A percentile compares a stretch with the other conserved stretches of the same genome.
Evolutionary conservation across 1,140 invertebrate genomes (phyloP).

Genomic region (Spodoptera frugiperda): DNA sequence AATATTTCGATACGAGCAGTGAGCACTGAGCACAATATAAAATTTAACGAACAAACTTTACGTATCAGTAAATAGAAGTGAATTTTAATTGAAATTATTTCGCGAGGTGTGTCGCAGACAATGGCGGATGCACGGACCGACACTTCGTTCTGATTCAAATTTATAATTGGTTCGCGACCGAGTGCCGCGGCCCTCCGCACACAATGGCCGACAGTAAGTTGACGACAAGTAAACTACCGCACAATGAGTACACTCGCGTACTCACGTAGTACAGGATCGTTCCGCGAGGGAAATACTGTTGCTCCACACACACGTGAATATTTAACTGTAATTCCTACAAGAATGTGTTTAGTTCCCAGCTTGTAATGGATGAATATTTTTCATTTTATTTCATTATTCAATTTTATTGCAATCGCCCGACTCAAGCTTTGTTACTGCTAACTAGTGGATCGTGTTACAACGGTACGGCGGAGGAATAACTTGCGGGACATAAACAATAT

Average conservation of each 20-base stretch:
- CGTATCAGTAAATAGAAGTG: slow-evolving; percentile 37
- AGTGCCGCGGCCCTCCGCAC: neutral
- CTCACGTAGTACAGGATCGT: neutral
- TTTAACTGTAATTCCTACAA: slow-evolving; percentile 8
- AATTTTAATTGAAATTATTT: slow-evolving; percentile 50
- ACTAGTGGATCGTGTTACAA: no score
- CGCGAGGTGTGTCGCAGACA: slow-evolving; percentile 13
- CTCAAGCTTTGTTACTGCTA: no score
- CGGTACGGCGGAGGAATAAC: no score
- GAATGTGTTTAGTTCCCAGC: neutral
- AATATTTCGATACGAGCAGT: slow-evolving; percentile 33
- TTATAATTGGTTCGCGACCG: slow-evolving; percentile 23
- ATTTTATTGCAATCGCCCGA: no score
- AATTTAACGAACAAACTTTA: slow-evolving; percentile 34
- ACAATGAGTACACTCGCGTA: neutral
- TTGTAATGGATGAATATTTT: neutral
- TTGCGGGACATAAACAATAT: no score
- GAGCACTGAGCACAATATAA: slow-evolving; percentile 26
- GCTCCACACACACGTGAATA: neutral
- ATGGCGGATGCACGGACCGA: slow-evolving; percentile 5
- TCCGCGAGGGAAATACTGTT: slow-evolving; percentile 12
- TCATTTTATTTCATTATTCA: neutral
- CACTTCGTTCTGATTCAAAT: slow-evolving; percentile 19
- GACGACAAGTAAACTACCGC: no score
- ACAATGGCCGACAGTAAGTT: slow-evolving; percentile 6